Conservation (phyloP, 2,888 invertebrate species). For the Abrostola triplasia region DNA sequence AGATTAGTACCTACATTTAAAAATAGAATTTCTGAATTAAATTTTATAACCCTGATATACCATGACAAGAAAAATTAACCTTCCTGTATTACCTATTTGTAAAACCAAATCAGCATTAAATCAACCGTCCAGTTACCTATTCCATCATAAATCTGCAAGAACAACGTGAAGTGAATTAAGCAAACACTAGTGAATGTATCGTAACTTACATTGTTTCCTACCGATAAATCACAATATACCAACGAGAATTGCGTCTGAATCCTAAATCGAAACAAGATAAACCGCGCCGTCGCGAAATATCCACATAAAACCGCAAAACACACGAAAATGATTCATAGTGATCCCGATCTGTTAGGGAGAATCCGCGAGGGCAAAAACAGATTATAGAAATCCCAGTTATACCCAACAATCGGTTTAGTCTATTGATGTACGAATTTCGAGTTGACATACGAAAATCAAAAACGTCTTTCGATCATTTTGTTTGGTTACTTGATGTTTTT, state of each 20-base stretch:
- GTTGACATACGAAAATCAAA: constrained; percentile 26
- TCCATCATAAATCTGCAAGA: constrained; percentile 43
- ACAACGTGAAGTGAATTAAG: constrained; percentile 51
- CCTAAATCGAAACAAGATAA: constrained; percentile 80
- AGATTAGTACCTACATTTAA: no score
- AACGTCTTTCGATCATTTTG: background rate
- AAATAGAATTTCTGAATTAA: no score
- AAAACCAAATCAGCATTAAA: no score
- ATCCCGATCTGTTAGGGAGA: constrained; percentile 78
- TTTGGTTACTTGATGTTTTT: background rate
- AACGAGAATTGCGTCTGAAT: constrained; percentile 62
- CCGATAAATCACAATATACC: constrained; percentile 67
- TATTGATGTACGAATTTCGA: constrained; percentile 59
- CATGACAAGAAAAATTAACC: no score
- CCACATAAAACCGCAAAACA: constrained; percentile 82
- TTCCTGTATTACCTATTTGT: no score
- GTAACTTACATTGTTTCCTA: constrained; percentile 47
- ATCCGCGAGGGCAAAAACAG: constrained; percentile 81
- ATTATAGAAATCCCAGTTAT: constrained; percentile 82
- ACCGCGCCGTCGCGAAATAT: constrained; percentile 73
- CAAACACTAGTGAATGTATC: constrained; percentile 35
- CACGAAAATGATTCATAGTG: constrained; percentile 84
- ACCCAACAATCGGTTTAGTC: constrained; percentile 74
- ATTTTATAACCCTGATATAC: no score
- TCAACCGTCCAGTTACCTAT: constrained; percentile 18